These are phyloP conservation scores for Orchestia grillus DNA, from an alignment of 1,140 invertebrate genomes.

Conservation along the genomic window DNA sequence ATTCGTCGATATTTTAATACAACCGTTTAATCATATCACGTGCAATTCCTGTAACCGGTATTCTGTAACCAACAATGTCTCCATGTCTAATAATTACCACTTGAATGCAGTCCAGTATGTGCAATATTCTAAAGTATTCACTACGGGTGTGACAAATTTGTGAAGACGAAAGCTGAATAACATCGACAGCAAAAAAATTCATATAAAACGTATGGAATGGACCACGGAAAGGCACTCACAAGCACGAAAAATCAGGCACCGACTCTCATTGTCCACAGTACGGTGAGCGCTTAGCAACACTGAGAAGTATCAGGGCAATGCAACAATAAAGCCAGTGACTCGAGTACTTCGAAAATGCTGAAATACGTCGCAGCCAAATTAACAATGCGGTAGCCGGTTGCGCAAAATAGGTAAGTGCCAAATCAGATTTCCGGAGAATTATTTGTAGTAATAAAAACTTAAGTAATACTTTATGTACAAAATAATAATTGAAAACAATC, in stretches of 20 bases:
- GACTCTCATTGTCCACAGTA: neutral
- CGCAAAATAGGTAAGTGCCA: neutral
- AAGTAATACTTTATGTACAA: neutral
- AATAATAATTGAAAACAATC: neutral
- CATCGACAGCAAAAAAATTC: conserved; percentile 16
- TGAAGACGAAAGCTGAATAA: conserved; percentile 17
- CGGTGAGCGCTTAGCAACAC: neutral
- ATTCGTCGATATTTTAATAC: neutral
- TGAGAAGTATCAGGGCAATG: neutral
- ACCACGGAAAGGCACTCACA: conserved; percentile 39
- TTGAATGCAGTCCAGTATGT: conserved; percentile 2
- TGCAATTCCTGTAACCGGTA: neutral
- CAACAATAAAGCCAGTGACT: neutral
- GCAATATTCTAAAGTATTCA: conserved; percentile 9
- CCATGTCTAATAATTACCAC: neutral
- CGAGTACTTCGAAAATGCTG: no score
- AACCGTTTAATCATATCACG: neutral
- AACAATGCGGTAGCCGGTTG: neutral
- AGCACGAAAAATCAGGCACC: conserved; percentile 36
- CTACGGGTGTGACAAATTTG: conserved; percentile 32
- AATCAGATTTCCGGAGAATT: neutral
- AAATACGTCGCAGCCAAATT: neutral
- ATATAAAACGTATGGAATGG: conserved; percentile 50
- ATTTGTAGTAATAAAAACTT: neutral
- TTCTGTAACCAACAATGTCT: neutral